Evolutionary conservation across 2,797 vertebrate species (phyloP), one percentile per base, ranked within the genome.

Genomic region (Molossus alvarezi): DNA sequence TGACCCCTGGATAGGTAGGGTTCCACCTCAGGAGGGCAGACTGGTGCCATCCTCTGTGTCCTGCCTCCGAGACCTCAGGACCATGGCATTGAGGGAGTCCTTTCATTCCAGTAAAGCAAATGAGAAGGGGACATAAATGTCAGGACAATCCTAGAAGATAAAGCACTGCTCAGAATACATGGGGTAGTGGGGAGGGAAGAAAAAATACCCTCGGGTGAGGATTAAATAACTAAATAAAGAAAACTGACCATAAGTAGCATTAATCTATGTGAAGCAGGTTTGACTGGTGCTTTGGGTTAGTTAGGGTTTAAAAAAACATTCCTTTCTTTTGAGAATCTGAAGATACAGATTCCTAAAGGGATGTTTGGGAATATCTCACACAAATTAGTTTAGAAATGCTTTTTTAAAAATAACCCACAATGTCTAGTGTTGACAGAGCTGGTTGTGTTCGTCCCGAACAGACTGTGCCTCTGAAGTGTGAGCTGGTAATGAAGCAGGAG

Each of bases 361-460:
- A 69, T 83, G 60, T 69, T 20, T 89, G 41, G 55, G 41, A 90
- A 20, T 55, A 29, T 77, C 71, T 77, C 45, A 9, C 23, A n/a
- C 51, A 88, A 69, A 77, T 79, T 45, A 77, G 62, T 55, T 84
- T 79, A 62, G 72, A 90, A 72, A 45, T 69, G 14, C n/a, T 93
- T 64, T 67, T 57, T n/a, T 33, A 33, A 27, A 60, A 37, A 41
- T 58, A 83, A 57, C 14, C 8, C 25, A 7, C 0, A 48, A 51
- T 64, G 62, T 85, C 73, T 33, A 48, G 27, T 23, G 27, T 84
- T 73, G 51, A 85, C n/a, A 67, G 80, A 65, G 17, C 9, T 55
- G 45, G 12, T 53, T 77, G 33, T 58, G 21, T 60, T 6, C 45
- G 27, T 88, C 18, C 15, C 17, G 15, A 4, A 25, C 18, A 53